Percentiles rank a stretch among this genome's conserved stretches.
Evolutionary conservation across 1,140 invertebrate species (phyloP).

Genomic region (Drosophila orosa): DNA sequence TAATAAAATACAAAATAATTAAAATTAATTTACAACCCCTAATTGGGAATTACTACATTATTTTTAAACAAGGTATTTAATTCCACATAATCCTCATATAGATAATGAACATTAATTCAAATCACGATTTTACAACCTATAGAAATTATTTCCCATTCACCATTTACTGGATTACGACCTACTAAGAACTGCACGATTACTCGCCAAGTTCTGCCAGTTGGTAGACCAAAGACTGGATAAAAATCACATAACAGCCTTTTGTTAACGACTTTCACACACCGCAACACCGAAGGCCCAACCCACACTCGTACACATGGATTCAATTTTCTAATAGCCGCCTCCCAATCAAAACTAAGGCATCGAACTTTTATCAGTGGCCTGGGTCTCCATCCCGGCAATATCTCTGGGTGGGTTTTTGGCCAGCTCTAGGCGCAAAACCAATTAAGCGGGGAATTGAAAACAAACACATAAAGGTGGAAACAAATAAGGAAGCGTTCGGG

Average conservation of each 20-base stretch:
- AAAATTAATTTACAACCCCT: too few relatives aligned
- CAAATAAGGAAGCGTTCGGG: slow-evolving; percentile 76
- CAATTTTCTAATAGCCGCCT: slow-evolving; percentile 81
- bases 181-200: slow-evolving; percentile 40
- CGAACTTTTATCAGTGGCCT: slow-evolving; percentile 46
- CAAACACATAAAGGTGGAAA: slow-evolving; percentile 49
- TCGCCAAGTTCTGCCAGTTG: slow-evolving; percentile 25
- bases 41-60: too few relatives aligned
- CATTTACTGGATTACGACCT: slow-evolving; percentile 42
- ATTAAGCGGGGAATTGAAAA: slow-evolving; percentile 65
- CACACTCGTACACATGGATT: slow-evolving; percentile 47
- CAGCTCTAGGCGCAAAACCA: slow-evolving; percentile 75
- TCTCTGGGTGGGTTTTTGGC: slow-evolving; percentile 29
- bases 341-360: slow-evolving; percentile 80
- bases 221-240: slow-evolving; percentile 35
- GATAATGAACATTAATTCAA: slow-evolving; percentile 2
- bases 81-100: not conserved
- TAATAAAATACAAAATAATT: too few relatives aligned
- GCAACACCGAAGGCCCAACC: not conserved
- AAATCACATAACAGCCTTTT: slow-evolving; percentile 36
- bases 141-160: slow-evolving; percentile 7
- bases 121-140: not conserved
- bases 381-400: slow-evolving; percentile 11
- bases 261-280: slow-evolving; percentile 60
- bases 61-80: not conserved